phyloP scores from a whole-genome alignment of 2,888 invertebrate genomes.

The Ormia ochracea region DNA sequence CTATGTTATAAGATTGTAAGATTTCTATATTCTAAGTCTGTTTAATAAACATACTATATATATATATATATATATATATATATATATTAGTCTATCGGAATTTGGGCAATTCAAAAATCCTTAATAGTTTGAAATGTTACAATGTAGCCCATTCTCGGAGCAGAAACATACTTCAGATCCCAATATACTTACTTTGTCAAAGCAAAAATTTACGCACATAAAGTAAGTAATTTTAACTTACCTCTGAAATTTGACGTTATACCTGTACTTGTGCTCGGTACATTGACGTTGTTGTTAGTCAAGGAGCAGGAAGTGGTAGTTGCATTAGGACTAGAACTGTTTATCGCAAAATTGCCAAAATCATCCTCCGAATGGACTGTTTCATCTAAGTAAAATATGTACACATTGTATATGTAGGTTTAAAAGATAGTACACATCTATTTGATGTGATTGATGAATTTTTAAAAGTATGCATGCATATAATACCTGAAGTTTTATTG shows the following conservation, averaged over 20 bases:
- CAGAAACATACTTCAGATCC: too few relatives aligned
- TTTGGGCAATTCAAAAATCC: too few relatives aligned
- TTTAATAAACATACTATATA: too few relatives aligned
- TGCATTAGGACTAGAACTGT: conserved; percentile 62
- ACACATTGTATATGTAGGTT: neutral
- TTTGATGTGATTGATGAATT: neutral
- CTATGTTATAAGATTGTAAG: too few relatives aligned
- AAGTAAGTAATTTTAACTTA: conserved; percentile 43
- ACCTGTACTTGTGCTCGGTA: conserved; percentile 84
- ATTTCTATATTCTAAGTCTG: too few relatives aligned
- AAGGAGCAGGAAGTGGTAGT: conserved; percentile 25
- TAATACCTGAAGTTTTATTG: conserved; percentile 42
- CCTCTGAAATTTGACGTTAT: conserved; percentile 72
- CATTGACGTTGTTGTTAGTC: conserved; percentile 75
- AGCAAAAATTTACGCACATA: too few relatives aligned
- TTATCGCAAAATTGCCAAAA: conserved; percentile 55
- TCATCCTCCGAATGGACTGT: conserved; percentile 62
- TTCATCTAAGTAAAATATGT: conserved; percentile 23
- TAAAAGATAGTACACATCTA: too few relatives aligned
- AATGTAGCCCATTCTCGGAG: too few relatives aligned
- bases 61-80: too few relatives aligned
- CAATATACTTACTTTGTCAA: too few relatives aligned
- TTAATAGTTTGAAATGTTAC: too few relatives aligned
- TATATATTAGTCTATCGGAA: too few relatives aligned
- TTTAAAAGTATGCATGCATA: neutral